Conservation (phyloP, 2,888 invertebrate species). For the Chymomyza amoena region DNA sequence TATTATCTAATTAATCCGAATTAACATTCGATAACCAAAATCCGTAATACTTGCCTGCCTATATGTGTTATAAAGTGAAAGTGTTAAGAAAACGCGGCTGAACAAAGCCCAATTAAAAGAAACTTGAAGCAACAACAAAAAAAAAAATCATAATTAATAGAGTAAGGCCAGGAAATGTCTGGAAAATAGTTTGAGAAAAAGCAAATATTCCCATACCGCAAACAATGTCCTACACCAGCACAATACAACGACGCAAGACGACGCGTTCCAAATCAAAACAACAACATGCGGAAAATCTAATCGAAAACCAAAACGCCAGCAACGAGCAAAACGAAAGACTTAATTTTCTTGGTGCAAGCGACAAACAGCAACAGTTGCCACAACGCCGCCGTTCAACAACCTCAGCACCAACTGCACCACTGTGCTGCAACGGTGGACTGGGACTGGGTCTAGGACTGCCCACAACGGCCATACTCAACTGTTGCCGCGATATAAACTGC, state of each 20-base stretch:
- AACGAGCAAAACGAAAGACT: slow-evolving; percentile 76
- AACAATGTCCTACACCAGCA: slow-evolving; percentile 52
- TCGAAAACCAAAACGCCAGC: slow-evolving; percentile 47
- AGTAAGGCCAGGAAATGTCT: neutral
- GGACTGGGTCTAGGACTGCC: slow-evolving; percentile 34
- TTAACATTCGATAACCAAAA: neutral
- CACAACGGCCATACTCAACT: slow-evolving; percentile 50
- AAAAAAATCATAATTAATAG: neutral
- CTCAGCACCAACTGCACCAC: slow-evolving; percentile 44
- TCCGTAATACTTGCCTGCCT: neutral
- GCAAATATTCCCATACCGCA: slow-evolving; percentile 43
- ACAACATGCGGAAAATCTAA: slow-evolving; percentile 50
- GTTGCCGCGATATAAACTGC: slow-evolving; percentile 74
- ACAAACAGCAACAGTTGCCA: slow-evolving; percentile 40
- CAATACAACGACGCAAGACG: slow-evolving; percentile 67
- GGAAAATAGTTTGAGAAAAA: slow-evolving; percentile 16
- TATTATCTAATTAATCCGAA: too few species aligned
- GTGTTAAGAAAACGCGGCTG: slow-evolving; percentile 6
- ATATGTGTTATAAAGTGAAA: neutral
- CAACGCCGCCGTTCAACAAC: slow-evolving; percentile 42
- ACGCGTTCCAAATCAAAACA: slow-evolving; percentile 62
- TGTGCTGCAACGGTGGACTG: slow-evolving; percentile 66
- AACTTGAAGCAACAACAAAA: slow-evolving; percentile 24
- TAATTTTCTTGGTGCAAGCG: slow-evolving; percentile 70
- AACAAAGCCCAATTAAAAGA: slow-evolving; percentile 21